Conservation (phyloP, 2,113 vertebrate genomes). For the Camelus bactrianus region DNA sequence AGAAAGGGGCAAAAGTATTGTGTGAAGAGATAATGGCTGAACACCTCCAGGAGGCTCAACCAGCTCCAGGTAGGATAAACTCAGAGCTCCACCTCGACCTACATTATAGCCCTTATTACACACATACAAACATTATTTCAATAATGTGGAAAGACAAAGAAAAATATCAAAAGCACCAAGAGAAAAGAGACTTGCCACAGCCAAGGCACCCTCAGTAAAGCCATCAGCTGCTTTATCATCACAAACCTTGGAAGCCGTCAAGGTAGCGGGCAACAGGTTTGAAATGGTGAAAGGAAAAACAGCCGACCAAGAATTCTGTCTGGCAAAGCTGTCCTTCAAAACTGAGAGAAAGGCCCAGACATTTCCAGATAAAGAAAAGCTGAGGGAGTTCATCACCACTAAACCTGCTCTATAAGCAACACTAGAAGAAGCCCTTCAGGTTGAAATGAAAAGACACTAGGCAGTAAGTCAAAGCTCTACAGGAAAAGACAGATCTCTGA, state of each 20-base stretch:
- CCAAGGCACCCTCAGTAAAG: neutral
- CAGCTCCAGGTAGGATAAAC: neutral
- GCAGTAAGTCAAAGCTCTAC: accelerated
- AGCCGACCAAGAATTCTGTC: neutral
- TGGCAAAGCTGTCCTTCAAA: neutral
- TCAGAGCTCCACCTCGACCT: neutral
- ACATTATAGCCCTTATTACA: neutral
- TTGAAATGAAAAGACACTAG: neutral
- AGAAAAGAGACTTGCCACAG: too few species aligned
- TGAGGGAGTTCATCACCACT: too few species aligned
- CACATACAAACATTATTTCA: too few species aligned
- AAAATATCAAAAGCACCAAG: neutral
- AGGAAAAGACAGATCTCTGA: neutral
- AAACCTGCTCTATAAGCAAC: neutral
- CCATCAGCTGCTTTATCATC: neutral
- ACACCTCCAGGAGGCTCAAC: neutral
- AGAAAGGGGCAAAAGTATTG: neutral
- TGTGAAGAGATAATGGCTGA: neutral
- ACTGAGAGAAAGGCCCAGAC: neutral
- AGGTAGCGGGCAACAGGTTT: accelerated
- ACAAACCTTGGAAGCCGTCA: neutral
- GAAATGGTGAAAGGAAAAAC: neutral
- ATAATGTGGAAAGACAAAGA: too few species aligned
- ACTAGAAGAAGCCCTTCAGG: neutral
- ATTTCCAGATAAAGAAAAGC: neutral